A percentile compares a stretch with the other conserved stretches of the same genome.
Conservation (phyloP, 2,888 invertebrate species). For the Heterodera filipjevi region DNA sequence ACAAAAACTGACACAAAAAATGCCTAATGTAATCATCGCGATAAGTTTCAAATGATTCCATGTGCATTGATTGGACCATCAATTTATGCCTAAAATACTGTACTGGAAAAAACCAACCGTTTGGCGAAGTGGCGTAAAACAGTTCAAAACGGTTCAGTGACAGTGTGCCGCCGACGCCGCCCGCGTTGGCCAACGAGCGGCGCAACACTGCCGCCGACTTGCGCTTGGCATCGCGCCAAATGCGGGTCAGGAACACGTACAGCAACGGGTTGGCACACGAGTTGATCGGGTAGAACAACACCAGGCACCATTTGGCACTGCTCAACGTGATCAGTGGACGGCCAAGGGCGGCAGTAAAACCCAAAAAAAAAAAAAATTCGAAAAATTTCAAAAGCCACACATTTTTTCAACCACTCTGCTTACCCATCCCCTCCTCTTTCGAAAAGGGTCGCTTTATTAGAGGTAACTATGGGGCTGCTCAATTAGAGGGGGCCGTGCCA, state of each 20-base stretch:
- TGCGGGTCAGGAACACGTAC: constrained; percentile 69
- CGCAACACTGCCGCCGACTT: constrained; percentile 33
- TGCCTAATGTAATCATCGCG: no score
- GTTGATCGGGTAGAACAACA: constrained; percentile 91
- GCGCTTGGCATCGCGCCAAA: constrained; percentile 41
- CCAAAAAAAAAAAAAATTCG: constrained; percentile 17
- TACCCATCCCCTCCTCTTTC: no score
- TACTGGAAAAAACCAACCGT: neutral
- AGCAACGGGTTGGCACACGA: constrained; percentile 97
- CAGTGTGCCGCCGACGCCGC: constrained; percentile 9
- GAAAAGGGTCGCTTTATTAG: no score
- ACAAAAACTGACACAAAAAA: no score
- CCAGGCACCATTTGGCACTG: constrained; percentile 88
- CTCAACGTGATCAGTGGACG: constrained; percentile 86
- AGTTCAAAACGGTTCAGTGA: neutral
- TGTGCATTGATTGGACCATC: no score
- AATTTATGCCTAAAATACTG: no score
- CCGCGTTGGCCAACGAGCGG: constrained; percentile 2
- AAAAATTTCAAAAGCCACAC: no score
- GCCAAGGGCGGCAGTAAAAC: constrained; percentile 86
- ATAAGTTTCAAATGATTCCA: no score
- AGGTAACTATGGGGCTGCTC: no score
- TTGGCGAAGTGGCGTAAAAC: neutral
- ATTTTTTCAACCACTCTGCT: no score
- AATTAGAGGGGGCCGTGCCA: no score